Conservation (phyloP, 1,140 invertebrate genomes). For the Atta colombica region DNA sequence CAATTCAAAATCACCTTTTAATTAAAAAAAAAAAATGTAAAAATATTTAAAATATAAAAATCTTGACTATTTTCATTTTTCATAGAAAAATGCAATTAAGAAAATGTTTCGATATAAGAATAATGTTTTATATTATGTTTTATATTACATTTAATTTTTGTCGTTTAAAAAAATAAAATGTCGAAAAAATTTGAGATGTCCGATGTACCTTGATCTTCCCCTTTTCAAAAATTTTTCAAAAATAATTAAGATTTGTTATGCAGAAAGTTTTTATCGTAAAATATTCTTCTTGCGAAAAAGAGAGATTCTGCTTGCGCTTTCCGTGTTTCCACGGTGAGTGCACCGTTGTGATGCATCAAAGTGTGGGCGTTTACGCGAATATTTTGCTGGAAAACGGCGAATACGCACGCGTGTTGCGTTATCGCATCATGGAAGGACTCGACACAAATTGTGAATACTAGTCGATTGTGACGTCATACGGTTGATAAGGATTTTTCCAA, state of each 20-base stretch:
- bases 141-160: too few species aligned
- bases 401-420: constrained; percentile 59
- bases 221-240: background rate
- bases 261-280: background rate
- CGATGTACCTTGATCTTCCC: too few species aligned
- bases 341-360: constrained; percentile 32
- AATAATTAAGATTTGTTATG: background rate
- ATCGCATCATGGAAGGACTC: constrained; percentile 77
- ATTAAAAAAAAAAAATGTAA: too few species aligned
- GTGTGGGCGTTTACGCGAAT: constrained; percentile 70
- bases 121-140: too few species aligned
- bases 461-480: constrained; percentile 14
- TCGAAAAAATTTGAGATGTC: too few species aligned
- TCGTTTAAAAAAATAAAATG: too few species aligned
- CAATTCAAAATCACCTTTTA: too few species aligned
- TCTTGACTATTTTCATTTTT: too few species aligned
- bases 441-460: constrained; percentile 72
- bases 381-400: constrained; percentile 66
- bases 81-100: too few species aligned
- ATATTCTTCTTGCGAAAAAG: constrained; percentile 8
- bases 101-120: too few species aligned
- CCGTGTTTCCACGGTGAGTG: constrained; percentile 44
- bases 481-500: constrained; percentile 55
- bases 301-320: constrained; percentile 12
- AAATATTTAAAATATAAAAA: too few species aligned